Evolutionary conservation across 2,888 invertebrate species (phyloP), one percentile per base, ranked within the genome.

Genomic region (Exephanes ischioxanthus): DNA sequence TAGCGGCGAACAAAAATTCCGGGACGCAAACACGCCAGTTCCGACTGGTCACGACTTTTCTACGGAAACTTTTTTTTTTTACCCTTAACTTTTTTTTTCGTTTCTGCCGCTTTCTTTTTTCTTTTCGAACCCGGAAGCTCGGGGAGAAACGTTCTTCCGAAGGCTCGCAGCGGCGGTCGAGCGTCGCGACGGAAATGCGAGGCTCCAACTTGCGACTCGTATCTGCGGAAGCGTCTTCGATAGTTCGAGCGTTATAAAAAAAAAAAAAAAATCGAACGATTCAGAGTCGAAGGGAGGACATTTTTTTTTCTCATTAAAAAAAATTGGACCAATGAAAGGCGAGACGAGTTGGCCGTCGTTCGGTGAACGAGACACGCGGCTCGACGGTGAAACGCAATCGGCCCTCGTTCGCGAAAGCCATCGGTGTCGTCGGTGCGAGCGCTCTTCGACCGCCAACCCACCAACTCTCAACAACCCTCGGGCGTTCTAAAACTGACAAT

Each of bases 261-360:
- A 22, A 55, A 22, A 55, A 22, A 53, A 53, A 22, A 19, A 19
- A 55, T 7, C 19, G 19, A 55, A 22, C 11, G 14, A 61, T 26
- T 26, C 26, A 61, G 58, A 51, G 30, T 30, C 53, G 3, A 22
- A 30, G 9, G 14, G 37, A 58, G 55, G 30, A 33, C 16, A 48
- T 16, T 16, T 48, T 48, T 16, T 37, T 22, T 67, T 26, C 11
- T 22, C 11, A 26, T 63, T 55, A 16, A 67, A 19, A 33, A 16
- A 75, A 76, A 76, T 58, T 48, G 70, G 67, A 72, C 85, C 66
- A 79, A 85, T 85, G 85, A 85, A 70, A 82, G 82, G 70, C 81
- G 81, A 68, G 70, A 73, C 37, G 66, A 71, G 84, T 58, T n/a
- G 76, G 51, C 80, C 80, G 80, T 84, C 77, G 67, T 75, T 53